Conservation (phyloP, 2,797 vertebrate species). For the Eulemur albifrons region DNA sequence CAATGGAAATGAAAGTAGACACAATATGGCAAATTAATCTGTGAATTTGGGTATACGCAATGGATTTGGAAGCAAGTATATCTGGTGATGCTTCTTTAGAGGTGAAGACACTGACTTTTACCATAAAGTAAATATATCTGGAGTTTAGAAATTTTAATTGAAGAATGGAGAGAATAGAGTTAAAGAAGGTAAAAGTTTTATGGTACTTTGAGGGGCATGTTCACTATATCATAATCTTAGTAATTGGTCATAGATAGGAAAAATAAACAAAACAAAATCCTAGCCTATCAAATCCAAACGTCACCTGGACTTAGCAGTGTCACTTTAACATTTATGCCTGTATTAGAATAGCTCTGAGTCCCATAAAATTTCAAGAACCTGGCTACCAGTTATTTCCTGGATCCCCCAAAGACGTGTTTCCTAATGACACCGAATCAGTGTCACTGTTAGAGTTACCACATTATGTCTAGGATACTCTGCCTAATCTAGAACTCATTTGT, state of each 20-base stretch:
- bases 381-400: not conserved
- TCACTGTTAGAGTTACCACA: not conserved
- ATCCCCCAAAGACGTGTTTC: not conserved
- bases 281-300: not conserved
- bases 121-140: not conserved
- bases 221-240: not conserved
- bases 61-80: not conserved
- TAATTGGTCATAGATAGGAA: not conserved
- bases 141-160: not conserved
- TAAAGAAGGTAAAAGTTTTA: not conserved
- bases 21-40: not conserved
- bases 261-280: not conserved
- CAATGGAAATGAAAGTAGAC: not conserved
- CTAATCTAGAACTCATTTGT: not conserved
- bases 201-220: not conserved
- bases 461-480: not conserved
- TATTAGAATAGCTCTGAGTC: not conserved
- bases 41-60: not conserved
- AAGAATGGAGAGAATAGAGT: not conserved
- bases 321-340: not conserved
- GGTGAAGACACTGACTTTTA: not conserved
- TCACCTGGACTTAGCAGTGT: not conserved
- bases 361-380: not conserved
- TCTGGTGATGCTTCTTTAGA: not conserved
- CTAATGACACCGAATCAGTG: not conserved